These are phyloP conservation scores for Coleophora deauratella DNA, from an alignment of 2,888 invertebrate species.

Conservation along the genomic window DNA sequence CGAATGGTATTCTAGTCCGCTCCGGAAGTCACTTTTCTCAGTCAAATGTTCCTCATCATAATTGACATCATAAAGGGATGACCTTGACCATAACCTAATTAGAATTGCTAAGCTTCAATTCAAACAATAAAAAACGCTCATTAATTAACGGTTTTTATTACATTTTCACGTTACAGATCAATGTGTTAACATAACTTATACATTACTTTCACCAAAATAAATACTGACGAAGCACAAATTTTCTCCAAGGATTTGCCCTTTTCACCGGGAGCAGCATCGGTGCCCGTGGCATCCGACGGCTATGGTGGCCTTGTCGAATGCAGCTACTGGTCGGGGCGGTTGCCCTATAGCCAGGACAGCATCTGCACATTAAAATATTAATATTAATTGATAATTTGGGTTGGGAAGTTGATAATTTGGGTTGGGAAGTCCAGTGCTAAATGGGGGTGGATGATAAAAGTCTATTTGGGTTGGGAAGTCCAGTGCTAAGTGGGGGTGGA, in stretches of 20 bases:
- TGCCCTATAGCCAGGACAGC: slow-evolving; percentile 60
- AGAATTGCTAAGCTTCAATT: no score
- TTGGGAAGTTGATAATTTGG: no score
- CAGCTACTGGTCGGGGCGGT: slow-evolving; percentile 57
- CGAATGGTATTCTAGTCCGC: no score
- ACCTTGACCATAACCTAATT: no score
- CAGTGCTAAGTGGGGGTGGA: no score
- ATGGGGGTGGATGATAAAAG: no score
- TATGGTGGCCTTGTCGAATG: slow-evolving; percentile 60
- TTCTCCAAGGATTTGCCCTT: not conserved
- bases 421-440: no score
- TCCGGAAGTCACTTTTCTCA: no score
- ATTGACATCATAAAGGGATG: no score
- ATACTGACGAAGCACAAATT: slow-evolving; percentile 1
- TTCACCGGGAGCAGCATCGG: not conserved
- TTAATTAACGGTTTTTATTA: slow-evolving; percentile 13
- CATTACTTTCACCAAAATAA: slow-evolving; percentile 6
- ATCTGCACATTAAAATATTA: slow-evolving; percentile 41
- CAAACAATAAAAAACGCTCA: not conserved
- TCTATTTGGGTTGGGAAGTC: no score
- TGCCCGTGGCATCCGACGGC: slow-evolving; percentile 37
- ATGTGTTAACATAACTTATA: slow-evolving; percentile 11
- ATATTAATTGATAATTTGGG: no score
- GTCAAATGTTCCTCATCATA: no score
- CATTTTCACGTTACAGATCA: slow-evolving; percentile 15